These are phyloP conservation scores for Anneissia japonica DNA, from an alignment of 35 echinoderm and acorn worm genomes.

Conservation along the genomic window DNA sequence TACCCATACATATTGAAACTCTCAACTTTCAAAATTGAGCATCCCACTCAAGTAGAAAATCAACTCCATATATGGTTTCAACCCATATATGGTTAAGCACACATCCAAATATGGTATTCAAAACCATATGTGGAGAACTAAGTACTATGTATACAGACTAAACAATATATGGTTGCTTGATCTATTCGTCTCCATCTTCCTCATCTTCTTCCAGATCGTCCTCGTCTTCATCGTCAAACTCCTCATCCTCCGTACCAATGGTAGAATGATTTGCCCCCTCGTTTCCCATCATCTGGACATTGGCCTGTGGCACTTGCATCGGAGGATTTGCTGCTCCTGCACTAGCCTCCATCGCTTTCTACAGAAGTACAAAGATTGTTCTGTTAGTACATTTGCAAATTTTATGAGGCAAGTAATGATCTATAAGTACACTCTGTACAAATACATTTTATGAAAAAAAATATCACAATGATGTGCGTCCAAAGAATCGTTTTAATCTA, in stretches of 20 bases:
- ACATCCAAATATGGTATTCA: background rate
- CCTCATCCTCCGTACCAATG: constrained; percentile 21
- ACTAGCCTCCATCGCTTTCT: constrained; percentile 30
- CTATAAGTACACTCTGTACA: too few relatives aligned
- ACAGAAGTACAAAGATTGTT: too few relatives aligned
- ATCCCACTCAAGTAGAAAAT: background rate
- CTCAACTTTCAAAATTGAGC: background rate
- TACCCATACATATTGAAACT: background rate
- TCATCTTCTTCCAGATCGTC: constrained; percentile 57
- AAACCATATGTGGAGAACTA: background rate
- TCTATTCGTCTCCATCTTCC: constrained; percentile 6
- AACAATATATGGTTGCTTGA: background rate
- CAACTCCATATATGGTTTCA: background rate
- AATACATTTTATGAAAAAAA: too few relatives aligned
- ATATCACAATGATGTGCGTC: too few relatives aligned
- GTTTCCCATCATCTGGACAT: background rate
- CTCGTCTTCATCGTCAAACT: constrained; percentile 48
- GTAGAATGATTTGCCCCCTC: background rate
- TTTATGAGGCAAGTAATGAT: too few relatives aligned
- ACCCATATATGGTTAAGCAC: background rate
- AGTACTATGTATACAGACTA: background rate
- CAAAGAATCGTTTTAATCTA: too few relatives aligned
- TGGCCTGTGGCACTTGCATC: background rate
- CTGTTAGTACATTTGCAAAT: too few relatives aligned
- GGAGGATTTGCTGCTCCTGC: constrained; percentile 41